Base-by-base conservation (phyloP, 2,888 invertebrate species). In the Brachypalpus laphriformis region DNA sequence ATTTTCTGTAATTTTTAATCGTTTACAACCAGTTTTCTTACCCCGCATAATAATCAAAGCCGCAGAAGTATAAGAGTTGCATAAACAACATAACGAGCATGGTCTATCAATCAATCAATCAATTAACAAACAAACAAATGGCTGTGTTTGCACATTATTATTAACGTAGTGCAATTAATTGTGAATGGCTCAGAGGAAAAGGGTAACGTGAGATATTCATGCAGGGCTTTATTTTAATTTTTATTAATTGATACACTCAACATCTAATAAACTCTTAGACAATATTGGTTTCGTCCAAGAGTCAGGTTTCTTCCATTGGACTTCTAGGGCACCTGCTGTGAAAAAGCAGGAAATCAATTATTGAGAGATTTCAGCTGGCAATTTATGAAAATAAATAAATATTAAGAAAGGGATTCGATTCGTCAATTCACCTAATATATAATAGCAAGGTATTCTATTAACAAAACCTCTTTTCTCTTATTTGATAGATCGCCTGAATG, bases 111-210 rank as follows among this genome's bases (percentile, higher is more conserved):
- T 47, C 47, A 20, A 20, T 47, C 31, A 18, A 34, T 56, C 56
- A 56, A 56, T 56, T 56, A 34, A 56, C 34, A 56, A 56, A 56
- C 56, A 56, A 56, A 56, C 31, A 56, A 31, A 31, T 56, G 34
- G 31, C 11, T 31, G 56, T 11, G 31, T 56, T 56, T 11, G 11
- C 16, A 56, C 34, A 11, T 54, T 14, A 14, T n/a, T 18, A 34
- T 49, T 49, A 56, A 31, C 0, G 11, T 25, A 18, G 18, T 56
- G 18, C 18, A 56, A 56, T 51, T 51, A 25, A 51, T 56, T 56
- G 18, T 34, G 34, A 18, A 20, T 18, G 9, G 31, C 9, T 1
- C 31, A 20, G 18, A 16, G 18, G 6, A 40, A 14, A 14, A 54
- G 4, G 31, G 54, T 56, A 56, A 56, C 54, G 18, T 34, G 18